Evolutionary conservation across 1,140 invertebrate species (phyloP).

Genomic region (Ephestia elutella): DNA sequence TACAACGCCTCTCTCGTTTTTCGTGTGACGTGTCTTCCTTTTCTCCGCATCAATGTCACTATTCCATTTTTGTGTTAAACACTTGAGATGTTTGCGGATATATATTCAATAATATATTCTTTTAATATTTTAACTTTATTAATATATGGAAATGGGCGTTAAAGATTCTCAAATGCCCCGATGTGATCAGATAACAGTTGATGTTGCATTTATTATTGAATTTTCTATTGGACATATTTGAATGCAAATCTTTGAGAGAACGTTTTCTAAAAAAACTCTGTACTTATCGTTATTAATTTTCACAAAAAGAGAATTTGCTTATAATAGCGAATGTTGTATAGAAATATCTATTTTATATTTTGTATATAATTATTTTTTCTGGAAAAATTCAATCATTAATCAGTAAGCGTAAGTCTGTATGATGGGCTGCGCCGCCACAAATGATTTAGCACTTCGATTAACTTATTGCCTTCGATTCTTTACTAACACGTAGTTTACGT

Average conservation of each 20-base stretch:
- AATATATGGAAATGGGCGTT: not conserved
- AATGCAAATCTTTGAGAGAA: conserved; percentile 28
- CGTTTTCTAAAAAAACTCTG: conserved; percentile 33
- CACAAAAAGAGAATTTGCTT: conserved; percentile 42
- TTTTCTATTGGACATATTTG: conserved; percentile 30
- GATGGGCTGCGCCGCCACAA: not conserved
- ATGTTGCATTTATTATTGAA: conserved; percentile 33
- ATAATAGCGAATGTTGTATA: conserved; percentile 55
- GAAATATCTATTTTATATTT: conserved; percentile 67
- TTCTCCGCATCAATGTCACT: not conserved
- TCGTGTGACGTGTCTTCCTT: conserved; percentile 6
- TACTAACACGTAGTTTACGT: conserved; percentile 1
- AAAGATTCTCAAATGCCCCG: not conserved
- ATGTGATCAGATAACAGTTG: conserved; percentile 15
- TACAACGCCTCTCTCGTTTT: not conserved
- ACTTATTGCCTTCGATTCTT: not conserved
- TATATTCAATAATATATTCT: conserved; percentile 5
- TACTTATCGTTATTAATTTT: conserved; percentile 62
- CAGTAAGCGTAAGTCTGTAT: conserved; percentile 58
- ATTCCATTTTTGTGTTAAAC: conserved; percentile 16
- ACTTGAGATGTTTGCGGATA: conserved; percentile 8
- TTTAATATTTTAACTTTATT: conserved; percentile 9
- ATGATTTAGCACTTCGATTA: not conserved
- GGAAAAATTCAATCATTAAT: conserved; percentile 67
- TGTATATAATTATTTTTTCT: conserved; percentile 68